Conservation (phyloP, 1,140 invertebrate genomes). For the Meloidogyne floridensis region DNA sequence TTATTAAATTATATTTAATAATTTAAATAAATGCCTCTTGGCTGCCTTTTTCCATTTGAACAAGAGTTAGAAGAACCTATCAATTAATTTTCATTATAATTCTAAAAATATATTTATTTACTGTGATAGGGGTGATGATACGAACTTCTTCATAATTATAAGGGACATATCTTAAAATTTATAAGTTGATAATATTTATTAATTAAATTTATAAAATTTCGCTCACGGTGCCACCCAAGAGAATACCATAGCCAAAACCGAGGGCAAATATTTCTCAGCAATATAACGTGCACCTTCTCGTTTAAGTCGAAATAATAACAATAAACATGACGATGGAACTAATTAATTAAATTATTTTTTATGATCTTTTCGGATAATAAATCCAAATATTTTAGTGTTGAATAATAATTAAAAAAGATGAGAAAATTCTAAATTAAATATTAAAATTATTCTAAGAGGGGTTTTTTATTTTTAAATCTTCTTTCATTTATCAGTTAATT, state of each 20-base stretch:
- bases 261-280: constrained; percentile 63
- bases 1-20: neutral
- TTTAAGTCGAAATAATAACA: constrained; percentile 53
- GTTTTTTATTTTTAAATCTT: no score
- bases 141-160: constrained; percentile 65
- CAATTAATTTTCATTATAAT: neutral
- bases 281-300: constrained; percentile 61
- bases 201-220: constrained; percentile 1
- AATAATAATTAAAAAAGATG: no score
- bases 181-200: neutral
- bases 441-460: no score
- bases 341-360: constrained; percentile 12
- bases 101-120: constrained; percentile 31
- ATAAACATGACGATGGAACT: constrained; percentile 62
- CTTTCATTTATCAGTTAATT: no score
- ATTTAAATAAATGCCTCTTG: constrained; percentile 16
- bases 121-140: constrained; percentile 65
- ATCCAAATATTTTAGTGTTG: no score
- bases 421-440: no score
- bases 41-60: constrained; percentile 65
- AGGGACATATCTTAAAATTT: constrained; percentile 45
- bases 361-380: no score
- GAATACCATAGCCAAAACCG: constrained; percentile 57
- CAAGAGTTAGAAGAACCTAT: constrained; percentile 60
- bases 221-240: constrained; percentile 64